phyloP scores from a whole-genome alignment of 2,797 vertebrate genomes.

The Centroberyx gerrardi region DNA sequence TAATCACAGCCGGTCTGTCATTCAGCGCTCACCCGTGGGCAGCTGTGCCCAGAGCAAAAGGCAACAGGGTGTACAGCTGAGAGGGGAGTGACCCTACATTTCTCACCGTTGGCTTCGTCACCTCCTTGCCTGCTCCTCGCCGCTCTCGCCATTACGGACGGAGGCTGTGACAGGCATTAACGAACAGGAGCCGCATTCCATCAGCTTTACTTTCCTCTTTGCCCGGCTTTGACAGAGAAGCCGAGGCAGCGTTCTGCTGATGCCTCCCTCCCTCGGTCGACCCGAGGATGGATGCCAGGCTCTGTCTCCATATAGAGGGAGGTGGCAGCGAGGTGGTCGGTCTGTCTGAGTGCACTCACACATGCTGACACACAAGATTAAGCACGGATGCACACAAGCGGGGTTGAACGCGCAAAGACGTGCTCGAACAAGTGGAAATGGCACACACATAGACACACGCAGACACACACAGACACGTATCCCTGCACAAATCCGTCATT shows the following conservation, averaged over 20 bases:
- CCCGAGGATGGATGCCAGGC: conserved; percentile 54
- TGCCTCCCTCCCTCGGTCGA: conserved; percentile 41
- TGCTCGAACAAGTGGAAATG: no score
- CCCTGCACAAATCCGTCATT: neutral
- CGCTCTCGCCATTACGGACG: neutral
- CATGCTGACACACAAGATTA: conserved; percentile 8
- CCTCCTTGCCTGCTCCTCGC: neutral
- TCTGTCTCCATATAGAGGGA: conserved; percentile 36
- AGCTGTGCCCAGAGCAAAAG: neutral
- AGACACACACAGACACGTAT: neutral
- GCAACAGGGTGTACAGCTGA: neutral
- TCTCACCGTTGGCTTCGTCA: conserved; percentile 13
- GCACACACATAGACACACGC: neutral
- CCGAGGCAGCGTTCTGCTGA: conserved; percentile 52
- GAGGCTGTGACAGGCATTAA: conserved; percentile 45
- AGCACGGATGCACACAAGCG: neutral
- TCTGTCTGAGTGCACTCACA: neutral
- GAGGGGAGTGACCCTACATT: conserved; percentile 5
- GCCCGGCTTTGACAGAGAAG: conserved; percentile 46
- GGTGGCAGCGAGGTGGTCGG: conserved; percentile 1
- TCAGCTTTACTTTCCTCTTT: conserved; percentile 31
- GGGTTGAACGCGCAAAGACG: neutral
- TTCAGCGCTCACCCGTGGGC: conserved; percentile 33
- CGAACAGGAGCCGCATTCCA: conserved; percentile 53
- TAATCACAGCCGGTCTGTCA: conserved; percentile 24